Conservation (phyloP, 2,888 invertebrate species). For the Phlogophora meticulosa region DNA sequence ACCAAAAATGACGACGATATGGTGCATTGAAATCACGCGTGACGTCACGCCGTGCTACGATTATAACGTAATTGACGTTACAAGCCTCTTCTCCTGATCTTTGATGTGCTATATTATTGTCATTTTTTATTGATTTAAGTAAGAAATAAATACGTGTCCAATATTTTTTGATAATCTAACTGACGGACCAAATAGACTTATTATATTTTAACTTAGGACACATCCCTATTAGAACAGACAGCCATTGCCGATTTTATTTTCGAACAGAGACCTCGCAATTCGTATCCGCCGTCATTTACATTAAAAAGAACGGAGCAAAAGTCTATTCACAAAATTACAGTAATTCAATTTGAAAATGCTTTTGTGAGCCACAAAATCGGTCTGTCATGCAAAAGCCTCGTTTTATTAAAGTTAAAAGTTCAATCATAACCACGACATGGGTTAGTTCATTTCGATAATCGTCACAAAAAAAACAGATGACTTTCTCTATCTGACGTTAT, state of each 20-base stretch:
- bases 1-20: too few relatives aligned
- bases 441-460: not conserved
- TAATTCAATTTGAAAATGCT: slow-evolving; percentile 28
- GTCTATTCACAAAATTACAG: slow-evolving; percentile 16
- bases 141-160: too few relatives aligned
- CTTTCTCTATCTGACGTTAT: not conserved
- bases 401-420: slow-evolving; percentile 28
- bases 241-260: not conserved
- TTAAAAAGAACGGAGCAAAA: slow-evolving; percentile 22
- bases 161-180: too few relatives aligned
- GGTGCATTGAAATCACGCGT: too few relatives aligned
- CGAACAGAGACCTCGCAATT: slow-evolving; percentile 8
- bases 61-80: too few relatives aligned
- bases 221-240: slow-evolving; percentile 2
- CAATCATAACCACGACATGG: slow-evolving; percentile 11
- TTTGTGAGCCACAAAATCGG: slow-evolving; percentile 18
- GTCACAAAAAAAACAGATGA: not conserved
- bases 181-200: too few relatives aligned
- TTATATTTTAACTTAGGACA: too few relatives aligned
- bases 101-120: too few relatives aligned
- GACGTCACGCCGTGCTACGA: too few relatives aligned
- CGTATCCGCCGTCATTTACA: not conserved
- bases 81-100: too few relatives aligned
- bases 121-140: too few relatives aligned
- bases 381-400: slow-evolving; percentile 2